phyloP scores from a whole-genome alignment of 2,797 vertebrate genomes.

The Enteromius trimaculatus region DNA sequence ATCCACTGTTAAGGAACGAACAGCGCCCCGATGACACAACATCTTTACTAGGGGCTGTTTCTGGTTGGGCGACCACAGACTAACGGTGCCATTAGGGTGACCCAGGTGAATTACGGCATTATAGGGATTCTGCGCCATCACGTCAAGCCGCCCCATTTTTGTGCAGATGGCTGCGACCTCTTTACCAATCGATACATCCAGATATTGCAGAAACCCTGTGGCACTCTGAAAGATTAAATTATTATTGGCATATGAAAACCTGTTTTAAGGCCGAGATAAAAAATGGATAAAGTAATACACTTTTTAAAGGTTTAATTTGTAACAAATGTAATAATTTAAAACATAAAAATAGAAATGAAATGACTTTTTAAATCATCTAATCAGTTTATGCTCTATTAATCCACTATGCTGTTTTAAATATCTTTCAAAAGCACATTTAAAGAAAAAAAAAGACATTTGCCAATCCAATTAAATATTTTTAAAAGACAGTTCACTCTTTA shows the following conservation, averaged over 20 bases:
- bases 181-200: slow-evolving; percentile 89
- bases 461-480: no score
- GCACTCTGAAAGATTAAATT: slow-evolving; percentile 75
- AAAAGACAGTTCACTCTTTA: no score
- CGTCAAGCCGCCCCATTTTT: slow-evolving; percentile 81
- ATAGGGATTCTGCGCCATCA: slow-evolving; percentile 89
- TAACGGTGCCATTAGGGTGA: slow-evolving; percentile 87
- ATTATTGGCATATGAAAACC: background rate
- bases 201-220: slow-evolving; percentile 88
- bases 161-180: slow-evolving; percentile 83
- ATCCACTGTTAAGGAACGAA: slow-evolving; percentile 85
- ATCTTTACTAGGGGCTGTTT: slow-evolving; percentile 87
- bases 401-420: no score
- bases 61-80: slow-evolving; percentile 88
- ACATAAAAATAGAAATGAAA: background rate
- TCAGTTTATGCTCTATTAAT: background rate
- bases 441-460: background rate
- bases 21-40: slow-evolving; percentile 85
- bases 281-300: background rate
- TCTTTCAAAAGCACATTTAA: background rate
- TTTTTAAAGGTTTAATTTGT: no score
- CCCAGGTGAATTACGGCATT: slow-evolving; percentile 89
- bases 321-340: no score
- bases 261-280: background rate
- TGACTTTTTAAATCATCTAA: background rate